Evolutionary conservation across 2,797 vertebrate genomes (phyloP).

Genomic region (Lepilemur septentrionalis): DNA sequence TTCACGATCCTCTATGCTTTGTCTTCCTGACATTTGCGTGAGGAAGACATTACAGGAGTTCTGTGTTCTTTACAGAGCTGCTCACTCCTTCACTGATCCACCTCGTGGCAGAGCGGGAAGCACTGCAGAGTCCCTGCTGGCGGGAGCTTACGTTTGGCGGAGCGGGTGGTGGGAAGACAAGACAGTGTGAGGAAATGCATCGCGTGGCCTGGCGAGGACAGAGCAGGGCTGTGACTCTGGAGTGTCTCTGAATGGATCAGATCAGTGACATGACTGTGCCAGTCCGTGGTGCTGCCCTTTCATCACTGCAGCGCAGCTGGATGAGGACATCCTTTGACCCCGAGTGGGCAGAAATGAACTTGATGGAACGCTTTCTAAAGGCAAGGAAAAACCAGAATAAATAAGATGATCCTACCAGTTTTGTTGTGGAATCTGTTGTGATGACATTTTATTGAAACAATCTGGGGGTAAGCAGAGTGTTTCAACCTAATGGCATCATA

Average conservation of each 20-base stretch:
- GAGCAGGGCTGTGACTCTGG: background rate
- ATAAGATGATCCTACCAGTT: background rate
- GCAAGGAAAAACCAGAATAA: background rate
- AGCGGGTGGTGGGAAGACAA: background rate
- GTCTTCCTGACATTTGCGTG: background rate
- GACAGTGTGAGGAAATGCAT: background rate
- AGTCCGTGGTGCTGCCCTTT: background rate
- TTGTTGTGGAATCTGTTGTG: background rate
- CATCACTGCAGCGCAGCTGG: background rate
- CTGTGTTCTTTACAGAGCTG: background rate
- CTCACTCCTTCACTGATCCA: background rate
- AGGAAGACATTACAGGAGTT: background rate
- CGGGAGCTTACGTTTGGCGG: background rate
- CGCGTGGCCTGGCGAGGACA: background rate
- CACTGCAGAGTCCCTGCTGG: background rate
- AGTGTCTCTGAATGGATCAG: background rate
- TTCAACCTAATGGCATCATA: background rate
- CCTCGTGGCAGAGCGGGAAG: background rate
- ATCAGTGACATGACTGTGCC: background rate
- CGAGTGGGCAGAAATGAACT: background rate
- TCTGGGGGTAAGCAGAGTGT: background rate
- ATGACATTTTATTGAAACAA: background rate
- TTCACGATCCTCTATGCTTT: background rate
- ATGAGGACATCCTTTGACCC: background rate
- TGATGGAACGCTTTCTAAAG: background rate